Conservation (phyloP, 2,888 invertebrate species). For the Seira ritae region DNA sequence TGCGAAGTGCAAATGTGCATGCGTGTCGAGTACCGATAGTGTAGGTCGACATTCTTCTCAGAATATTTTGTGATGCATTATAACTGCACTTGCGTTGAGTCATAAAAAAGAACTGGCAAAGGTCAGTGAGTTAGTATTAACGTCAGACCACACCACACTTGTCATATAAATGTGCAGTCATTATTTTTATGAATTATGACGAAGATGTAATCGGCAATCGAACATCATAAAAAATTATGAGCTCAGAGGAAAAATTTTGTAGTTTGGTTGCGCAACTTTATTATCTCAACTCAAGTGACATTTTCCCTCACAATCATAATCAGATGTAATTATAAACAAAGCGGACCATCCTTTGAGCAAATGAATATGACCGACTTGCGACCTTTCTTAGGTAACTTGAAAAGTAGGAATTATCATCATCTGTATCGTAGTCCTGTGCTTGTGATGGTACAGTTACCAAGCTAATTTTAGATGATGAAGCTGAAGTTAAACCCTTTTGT, state of each 20-base stretch:
- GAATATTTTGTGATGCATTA: too few species aligned
- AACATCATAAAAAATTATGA: too few species aligned
- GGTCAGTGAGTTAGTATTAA: background rate
- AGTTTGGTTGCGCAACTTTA: too few species aligned
- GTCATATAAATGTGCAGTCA: background rate
- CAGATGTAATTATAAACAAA: background rate
- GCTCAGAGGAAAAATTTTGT: too few species aligned
- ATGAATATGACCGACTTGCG: constrained; percentile 58
- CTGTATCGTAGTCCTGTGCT: background rate
- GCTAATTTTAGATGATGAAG: background rate
- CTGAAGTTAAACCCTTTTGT: background rate
- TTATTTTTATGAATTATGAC: too few species aligned
- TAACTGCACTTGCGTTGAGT: background rate
- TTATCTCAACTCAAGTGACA: background rate
- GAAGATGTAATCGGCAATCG: too few species aligned
- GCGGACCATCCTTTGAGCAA: background rate
- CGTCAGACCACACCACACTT: background rate
- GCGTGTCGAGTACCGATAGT: background rate
- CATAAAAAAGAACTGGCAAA: background rate
- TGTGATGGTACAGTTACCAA: background rate
- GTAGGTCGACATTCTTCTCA: too few species aligned
- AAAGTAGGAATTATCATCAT: background rate
- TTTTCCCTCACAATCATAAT: background rate
- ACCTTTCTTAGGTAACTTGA: constrained; percentile 33
- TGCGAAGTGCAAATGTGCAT: background rate